Conservation (phyloP, 2,797 vertebrate genomes). For the Mallotus villosus region DNA sequence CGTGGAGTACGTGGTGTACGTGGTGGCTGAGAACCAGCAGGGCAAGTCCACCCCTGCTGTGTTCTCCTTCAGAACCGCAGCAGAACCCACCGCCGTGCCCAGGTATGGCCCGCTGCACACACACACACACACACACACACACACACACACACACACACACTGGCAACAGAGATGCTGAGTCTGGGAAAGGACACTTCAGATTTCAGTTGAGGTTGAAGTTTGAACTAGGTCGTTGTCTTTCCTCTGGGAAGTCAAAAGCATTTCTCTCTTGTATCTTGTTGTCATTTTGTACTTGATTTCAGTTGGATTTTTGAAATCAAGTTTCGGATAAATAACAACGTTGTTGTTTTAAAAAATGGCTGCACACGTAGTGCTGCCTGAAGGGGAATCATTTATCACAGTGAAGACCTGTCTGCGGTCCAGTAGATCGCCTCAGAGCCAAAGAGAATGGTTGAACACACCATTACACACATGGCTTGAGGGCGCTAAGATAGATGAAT, state of each 20-base stretch:
- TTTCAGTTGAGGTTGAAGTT: background rate
- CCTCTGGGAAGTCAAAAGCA: background rate
- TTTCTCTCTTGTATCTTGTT: background rate
- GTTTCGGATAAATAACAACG: background rate
- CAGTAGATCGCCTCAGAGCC: background rate
- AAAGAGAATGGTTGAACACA: background rate
- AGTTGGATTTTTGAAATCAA: background rate
- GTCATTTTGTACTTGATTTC: background rate
- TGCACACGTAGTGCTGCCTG: background rate
- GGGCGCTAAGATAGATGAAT: background rate
- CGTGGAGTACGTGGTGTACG: slow-evolving; percentile 90
- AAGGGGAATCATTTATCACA: background rate
- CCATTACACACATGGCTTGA: background rate
- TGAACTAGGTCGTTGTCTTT: no score
- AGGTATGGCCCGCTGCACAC: slow-evolving; percentile 76
- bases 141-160: slow-evolving; percentile 44
- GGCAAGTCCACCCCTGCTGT: slow-evolving; percentile 85
- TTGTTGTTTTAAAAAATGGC: background rate
- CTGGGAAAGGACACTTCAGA: slow-evolving; percentile 1
- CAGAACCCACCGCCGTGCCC: slow-evolving; percentile 89
- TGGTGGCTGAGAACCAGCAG: slow-evolving; percentile 91
- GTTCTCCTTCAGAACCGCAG: slow-evolving; percentile 82
- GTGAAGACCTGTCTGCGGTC: background rate
- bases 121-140: no score
- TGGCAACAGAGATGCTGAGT: slow-evolving; percentile 36